A percentile compares a stretch with the other conserved stretches of the same genome.
phyloP scores from a whole-genome alignment of 2,888 invertebrate species.

The Nephrotoma flavescens region DNA sequence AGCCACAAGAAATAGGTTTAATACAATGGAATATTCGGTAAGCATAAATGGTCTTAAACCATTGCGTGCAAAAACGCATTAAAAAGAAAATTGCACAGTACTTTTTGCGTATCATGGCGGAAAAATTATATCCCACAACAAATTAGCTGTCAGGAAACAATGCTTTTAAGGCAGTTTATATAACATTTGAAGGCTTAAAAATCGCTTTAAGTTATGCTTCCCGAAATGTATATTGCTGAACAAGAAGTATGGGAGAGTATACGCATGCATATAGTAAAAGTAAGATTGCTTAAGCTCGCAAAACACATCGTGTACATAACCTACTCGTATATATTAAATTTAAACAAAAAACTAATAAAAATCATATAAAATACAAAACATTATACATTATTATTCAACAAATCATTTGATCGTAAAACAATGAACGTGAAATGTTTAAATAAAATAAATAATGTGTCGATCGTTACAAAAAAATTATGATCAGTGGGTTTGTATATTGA shows the following conservation, averaged over 20 bases:
- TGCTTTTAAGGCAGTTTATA: too few relatives aligned
- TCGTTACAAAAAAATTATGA: neutral
- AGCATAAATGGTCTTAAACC: too few relatives aligned
- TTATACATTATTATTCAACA: neutral
- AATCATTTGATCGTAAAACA: slow-evolving; percentile 1
- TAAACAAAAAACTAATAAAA: neutral
- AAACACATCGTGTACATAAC: neutral
- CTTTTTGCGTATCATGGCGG: too few relatives aligned
- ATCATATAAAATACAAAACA: neutral
- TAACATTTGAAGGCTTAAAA: too few relatives aligned
- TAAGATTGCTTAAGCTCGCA: neutral
- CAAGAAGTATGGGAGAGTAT: neutral
- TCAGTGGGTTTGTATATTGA: neutral
- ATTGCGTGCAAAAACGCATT: too few relatives aligned
- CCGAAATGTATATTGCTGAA: neutral
- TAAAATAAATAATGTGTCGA: neutral
- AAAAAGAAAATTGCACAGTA: too few relatives aligned
- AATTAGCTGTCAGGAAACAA: too few relatives aligned
- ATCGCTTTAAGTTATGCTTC: neutral
- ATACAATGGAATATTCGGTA: too few relatives aligned
- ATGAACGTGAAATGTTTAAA: neutral
- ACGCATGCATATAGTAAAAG: neutral
- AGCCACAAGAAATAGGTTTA: too few relatives aligned
- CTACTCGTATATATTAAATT: neutral
- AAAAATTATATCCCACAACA: too few relatives aligned